phyloP scores from a whole-genome alignment of 2,888 invertebrate genomes.

The Bugulina stolonifera region DNA sequence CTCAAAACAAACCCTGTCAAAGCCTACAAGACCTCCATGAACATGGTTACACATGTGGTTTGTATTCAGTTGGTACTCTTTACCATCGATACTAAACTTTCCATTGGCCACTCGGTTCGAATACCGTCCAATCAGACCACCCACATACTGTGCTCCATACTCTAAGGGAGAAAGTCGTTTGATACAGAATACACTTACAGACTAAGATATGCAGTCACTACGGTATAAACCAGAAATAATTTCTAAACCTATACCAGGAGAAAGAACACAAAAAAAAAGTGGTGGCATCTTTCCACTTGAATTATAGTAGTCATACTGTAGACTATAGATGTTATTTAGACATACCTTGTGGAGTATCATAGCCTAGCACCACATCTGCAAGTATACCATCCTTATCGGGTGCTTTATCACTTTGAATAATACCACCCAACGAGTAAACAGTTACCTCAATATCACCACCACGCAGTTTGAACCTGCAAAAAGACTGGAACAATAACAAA shows the following conservation, averaged over 20 bases:
- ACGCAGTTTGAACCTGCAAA: slow-evolving; percentile 18
- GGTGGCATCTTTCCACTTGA: too few relatives aligned
- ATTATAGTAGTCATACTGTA: too few relatives aligned
- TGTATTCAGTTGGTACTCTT: slow-evolving; percentile 63
- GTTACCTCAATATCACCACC: slow-evolving; percentile 59
- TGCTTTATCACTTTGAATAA: slow-evolving; percentile 68
- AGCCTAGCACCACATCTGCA: slow-evolving; percentile 75
- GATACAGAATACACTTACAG: too few relatives aligned
- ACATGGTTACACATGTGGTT: slow-evolving; percentile 69
- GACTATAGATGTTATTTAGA: too few relatives aligned
- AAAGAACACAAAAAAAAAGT: too few relatives aligned
- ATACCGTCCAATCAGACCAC: slow-evolving; percentile 78
- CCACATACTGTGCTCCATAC: slow-evolving; percentile 63
- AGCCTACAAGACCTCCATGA: slow-evolving; percentile 78
- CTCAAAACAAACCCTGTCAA: slow-evolving; percentile 64
- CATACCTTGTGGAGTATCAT: slow-evolving; percentile 69
- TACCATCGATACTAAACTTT: slow-evolving; percentile 64
- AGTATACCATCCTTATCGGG: slow-evolving; percentile 68
- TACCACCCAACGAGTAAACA: slow-evolving; percentile 72
- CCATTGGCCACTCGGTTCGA: slow-evolving; percentile 71
- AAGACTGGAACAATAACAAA: too few relatives aligned
- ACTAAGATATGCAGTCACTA: too few relatives aligned
- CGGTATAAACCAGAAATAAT: too few relatives aligned
- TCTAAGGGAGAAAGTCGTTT: too few relatives aligned
- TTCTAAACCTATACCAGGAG: too few relatives aligned